Evolutionary conservation across 2,888 invertebrate species (phyloP).

Genomic region (Iphiclides podalirius): DNA sequence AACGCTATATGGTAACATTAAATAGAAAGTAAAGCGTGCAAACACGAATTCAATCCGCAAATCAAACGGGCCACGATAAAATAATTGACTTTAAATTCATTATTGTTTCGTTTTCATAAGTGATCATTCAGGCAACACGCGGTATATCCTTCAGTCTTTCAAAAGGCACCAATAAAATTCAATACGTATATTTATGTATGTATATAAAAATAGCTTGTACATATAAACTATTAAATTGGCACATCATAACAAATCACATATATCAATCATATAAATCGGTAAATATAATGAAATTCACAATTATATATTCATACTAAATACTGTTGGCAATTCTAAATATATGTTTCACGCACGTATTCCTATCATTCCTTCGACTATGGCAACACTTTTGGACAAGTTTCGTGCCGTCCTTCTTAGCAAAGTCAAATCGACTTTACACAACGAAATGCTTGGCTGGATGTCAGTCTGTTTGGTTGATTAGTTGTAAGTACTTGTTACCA

Average conservation of each 20-base stretch:
- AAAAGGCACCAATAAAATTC: constrained; percentile 60
- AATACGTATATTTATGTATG: constrained; percentile 36
- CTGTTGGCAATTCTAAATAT: constrained; percentile 3
- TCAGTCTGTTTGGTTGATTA: constrained; percentile 16
- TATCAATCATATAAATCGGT: constrained; percentile 1
- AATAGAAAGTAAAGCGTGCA: constrained; percentile 36
- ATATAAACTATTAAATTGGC: constrained; percentile 15
- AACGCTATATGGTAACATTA: constrained; percentile 41
- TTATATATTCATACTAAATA: constrained; percentile 7
- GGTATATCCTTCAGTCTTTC: constrained; percentile 49
- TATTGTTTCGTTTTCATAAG: constrained; percentile 20
- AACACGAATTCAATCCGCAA: constrained; percentile 8
- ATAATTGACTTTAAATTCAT: constrained; percentile 16
- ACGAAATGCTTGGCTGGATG: constrained; percentile 12
- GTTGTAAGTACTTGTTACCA: constrained; percentile 16
- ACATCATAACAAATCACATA: constrained; percentile 22
- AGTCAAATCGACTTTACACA: neutral
- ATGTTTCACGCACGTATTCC: neutral
- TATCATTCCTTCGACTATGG: constrained; percentile 12
- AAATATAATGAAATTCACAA: constrained; percentile 9
- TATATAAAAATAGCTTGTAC: constrained; percentile 29
- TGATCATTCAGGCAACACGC: constrained; percentile 17
- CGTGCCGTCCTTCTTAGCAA: neutral
- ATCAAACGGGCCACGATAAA: constrained; percentile 1
- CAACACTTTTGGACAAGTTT: constrained; percentile 6